Conservation (phyloP, 1,140 invertebrate genomes). For the Caenorhabditis remanei region DNA sequence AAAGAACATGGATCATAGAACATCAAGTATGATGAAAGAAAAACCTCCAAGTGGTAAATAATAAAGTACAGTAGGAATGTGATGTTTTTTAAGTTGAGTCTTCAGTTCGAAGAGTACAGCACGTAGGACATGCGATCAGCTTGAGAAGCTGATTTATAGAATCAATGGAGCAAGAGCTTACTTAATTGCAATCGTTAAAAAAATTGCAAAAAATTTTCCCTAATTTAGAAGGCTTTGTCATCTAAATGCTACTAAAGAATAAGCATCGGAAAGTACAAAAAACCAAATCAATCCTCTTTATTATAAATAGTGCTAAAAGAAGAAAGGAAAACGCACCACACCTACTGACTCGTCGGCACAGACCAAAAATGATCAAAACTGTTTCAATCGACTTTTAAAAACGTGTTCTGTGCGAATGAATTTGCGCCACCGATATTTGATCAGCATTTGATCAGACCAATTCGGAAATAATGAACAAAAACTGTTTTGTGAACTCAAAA, state of each 20-base stretch:
- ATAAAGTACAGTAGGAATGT: neutral
- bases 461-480: constrained; percentile 48
- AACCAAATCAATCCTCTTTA: too few species aligned
- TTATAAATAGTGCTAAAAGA: neutral
- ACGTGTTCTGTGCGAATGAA: constrained; percentile 47
- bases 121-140: neutral
- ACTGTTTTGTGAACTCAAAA: neutral
- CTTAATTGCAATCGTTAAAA: neutral
- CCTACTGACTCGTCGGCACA: constrained; percentile 1
- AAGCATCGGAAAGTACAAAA: neutral
- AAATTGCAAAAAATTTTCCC: neutral
- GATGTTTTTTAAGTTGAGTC: constrained; percentile 34
- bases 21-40: neutral
- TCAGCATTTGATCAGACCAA: constrained; percentile 43
- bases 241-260: too few species aligned
- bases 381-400: constrained; percentile 53
- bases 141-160: neutral
- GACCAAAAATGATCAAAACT: constrained; percentile 45
- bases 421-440: constrained; percentile 26
- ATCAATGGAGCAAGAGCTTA: too few species aligned
- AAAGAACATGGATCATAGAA: constrained; percentile 47
- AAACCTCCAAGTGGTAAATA: constrained; percentile 22
- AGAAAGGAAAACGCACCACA: constrained; percentile 12
- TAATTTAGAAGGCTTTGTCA: too few species aligned
- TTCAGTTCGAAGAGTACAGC: too few species aligned